Evolutionary conservation across 2,888 invertebrate genomes (phyloP), one percentile per base, ranked within the genome.

Genomic region (Rotaria macrura): DNA sequence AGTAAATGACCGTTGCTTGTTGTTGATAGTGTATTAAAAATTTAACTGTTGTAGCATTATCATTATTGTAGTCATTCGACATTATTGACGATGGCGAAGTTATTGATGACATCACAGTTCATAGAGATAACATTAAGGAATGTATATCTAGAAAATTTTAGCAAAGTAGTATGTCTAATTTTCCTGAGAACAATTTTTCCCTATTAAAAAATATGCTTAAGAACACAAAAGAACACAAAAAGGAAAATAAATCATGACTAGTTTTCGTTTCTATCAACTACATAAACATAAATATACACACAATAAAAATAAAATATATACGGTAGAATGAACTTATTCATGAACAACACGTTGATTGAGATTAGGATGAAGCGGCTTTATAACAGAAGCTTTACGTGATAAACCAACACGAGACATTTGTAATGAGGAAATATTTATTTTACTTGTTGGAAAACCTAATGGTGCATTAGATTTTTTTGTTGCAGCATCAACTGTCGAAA

Each of bases 11-110:
- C 25, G 79, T 79, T 43, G 79, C 40, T 79, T 43, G 79, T 43
- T 79, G 43, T n/a, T 79, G 40, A 79, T 79, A 79, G 43, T 79
- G 79, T 25, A 79, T 79, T 79, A 79, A 79, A 79, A 79, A 79
- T 79, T 79, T 79, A 43, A 65, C 65, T 65, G 65, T 65, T 65
- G 17, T 34, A 34, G 20, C 38, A 29, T 17, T 14, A 65, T 65
- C 65, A 65, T 65, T 65, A 29, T 4, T 10, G 38, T 65, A 17
- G 2, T 65, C 65, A 34, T 65, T 65, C 5, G 29, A 5, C 65
- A 65, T 65, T 2, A 34, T 2, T 65, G 65, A 34, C 14, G 34
- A 65, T 6, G 34, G 20, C 34, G 65, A 65, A 34, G 17, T 34
- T 29, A 65, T 65, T 34, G 29, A 34, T 65, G 65, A 34, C 34